Conservation (phyloP, 2,113 vertebrate species). For the Sinosuthora webbiana region DNA sequence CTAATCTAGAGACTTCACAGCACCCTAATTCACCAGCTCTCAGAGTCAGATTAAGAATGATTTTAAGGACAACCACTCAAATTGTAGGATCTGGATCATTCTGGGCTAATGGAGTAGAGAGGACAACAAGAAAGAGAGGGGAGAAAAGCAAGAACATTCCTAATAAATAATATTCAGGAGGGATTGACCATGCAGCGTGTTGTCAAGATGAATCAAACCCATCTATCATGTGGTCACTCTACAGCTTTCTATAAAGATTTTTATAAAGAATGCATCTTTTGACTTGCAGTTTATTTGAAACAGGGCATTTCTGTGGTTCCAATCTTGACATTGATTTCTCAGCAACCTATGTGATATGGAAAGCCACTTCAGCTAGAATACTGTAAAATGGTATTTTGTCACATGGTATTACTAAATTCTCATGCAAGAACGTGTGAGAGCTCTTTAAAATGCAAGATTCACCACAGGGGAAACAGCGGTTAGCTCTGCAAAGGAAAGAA, state of each 20-base stretch:
- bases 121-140: not conserved
- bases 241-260: not conserved
- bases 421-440: not conserved
- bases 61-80: not conserved
- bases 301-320: not conserved
- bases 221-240: not conserved
- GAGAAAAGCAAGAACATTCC: not conserved
- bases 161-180: not conserved
- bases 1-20: not conserved
- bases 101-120: not conserved
- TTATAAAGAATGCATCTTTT: not conserved
- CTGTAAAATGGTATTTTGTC: not conserved
- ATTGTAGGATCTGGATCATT: not conserved
- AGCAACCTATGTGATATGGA: not conserved
- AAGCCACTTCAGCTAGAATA: not conserved
- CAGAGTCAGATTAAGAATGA: not conserved
- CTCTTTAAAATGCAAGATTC: constrained; percentile 48
- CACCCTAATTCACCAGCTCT: not conserved
- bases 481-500: constrained; percentile 23
- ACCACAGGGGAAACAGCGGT: not conserved
- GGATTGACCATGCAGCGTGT: not conserved
- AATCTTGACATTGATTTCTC: not conserved
- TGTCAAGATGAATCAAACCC: not conserved
- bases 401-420: not conserved
- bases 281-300: not conserved